Evolutionary conservation across 1,140 invertebrate species (phyloP).

Genomic region (Drosophila gunungcola): DNA sequence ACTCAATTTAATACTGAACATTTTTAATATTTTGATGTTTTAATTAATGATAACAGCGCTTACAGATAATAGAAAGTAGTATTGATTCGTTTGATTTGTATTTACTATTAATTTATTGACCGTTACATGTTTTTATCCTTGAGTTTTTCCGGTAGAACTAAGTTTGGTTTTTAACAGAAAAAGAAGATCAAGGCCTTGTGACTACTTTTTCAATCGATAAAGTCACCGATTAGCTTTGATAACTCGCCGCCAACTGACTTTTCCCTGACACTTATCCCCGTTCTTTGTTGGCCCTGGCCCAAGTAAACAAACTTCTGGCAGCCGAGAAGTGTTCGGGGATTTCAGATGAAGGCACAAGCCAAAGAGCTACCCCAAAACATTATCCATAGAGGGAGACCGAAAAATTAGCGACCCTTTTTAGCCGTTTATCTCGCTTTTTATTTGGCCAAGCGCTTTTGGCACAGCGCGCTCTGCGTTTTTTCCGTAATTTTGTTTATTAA

Average conservation of each 20-base stretch:
- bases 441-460: constrained; percentile 60
- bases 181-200: constrained; percentile 15
- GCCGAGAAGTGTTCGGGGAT: neutral
- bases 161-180: too few species aligned
- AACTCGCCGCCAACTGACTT: constrained; percentile 12
- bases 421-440: constrained; percentile 76
- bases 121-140: too few species aligned
- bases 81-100: too few species aligned
- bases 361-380: constrained; percentile 24
- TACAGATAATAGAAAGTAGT: too few species aligned
- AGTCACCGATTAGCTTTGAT: constrained; percentile 33
- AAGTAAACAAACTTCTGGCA: constrained; percentile 31
- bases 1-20: too few species aligned
- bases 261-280: constrained; percentile 4
- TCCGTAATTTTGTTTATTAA: constrained; percentile 79
- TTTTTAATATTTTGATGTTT: too few species aligned
- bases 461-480: constrained; percentile 19
- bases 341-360: neutral
- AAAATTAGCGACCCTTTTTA: constrained; percentile 65
- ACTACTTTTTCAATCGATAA: constrained; percentile 10
- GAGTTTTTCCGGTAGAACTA: too few species aligned
- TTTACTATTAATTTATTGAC: too few species aligned
- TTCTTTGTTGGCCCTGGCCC: neutral
- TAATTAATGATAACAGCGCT: too few species aligned
- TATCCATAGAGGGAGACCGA: constrained; percentile 18